A percentile compares a stretch with the other conserved stretches of the same genome.
Conservation (phyloP, 2,113 vertebrate genomes). For the Speoplatyrhinus poulsoni region DNA sequence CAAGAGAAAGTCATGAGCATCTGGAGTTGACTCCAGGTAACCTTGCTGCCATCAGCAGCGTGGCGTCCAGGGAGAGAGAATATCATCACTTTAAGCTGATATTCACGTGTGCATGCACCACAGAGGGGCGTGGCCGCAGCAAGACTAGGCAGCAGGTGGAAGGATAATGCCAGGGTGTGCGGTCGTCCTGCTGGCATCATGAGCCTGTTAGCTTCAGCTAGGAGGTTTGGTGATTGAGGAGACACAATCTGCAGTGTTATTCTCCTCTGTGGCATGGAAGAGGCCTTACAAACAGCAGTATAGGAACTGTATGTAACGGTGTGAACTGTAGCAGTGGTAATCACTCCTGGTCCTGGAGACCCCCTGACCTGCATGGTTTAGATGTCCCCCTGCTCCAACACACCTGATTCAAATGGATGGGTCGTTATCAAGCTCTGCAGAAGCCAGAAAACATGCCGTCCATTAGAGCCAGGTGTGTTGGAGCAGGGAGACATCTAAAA, state of each 20-base stretch:
- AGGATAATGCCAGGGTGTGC: constrained; percentile 64
- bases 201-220: background rate
- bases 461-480: too few species aligned
- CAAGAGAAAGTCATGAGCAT: too few species aligned
- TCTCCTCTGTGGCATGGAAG: background rate
- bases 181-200: background rate
- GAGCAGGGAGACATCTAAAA: too few species aligned
- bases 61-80: constrained; percentile 24
- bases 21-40: too few species aligned
- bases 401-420: background rate
- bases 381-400: background rate
- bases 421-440: too few species aligned
- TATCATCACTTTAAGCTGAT: constrained; percentile 61
- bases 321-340: too few species aligned
- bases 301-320: too few species aligned
- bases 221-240: background rate
- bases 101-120: constrained; percentile 70
- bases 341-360: too few species aligned
- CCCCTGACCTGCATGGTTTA: too few species aligned
- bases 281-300: too few species aligned
- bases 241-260: background rate
- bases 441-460: background rate
- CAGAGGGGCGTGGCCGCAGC: constrained; percentile 46
- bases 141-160: constrained; percentile 55
- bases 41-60: too few species aligned